phyloP scores from a whole-genome alignment of 2,888 invertebrate species.

The Phengaris arion region DNA sequence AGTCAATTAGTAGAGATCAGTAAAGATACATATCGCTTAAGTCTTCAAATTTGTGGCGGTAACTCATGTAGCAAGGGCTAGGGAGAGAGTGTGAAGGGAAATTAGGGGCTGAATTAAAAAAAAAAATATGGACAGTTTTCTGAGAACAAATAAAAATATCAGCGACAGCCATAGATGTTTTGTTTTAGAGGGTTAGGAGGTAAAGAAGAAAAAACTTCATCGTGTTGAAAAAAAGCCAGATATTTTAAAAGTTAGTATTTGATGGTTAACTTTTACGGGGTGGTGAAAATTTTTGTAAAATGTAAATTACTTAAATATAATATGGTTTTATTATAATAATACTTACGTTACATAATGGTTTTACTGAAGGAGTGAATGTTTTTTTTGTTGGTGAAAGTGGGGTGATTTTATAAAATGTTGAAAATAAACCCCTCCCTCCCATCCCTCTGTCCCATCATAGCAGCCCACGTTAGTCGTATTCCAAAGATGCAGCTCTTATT shows the following conservation, averaged over 20 bases:
- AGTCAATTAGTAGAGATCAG: slow-evolving; percentile 49
- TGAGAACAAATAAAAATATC: not conserved
- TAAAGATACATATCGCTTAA: slow-evolving; percentile 76
- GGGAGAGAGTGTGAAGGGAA: slow-evolving; percentile 38
- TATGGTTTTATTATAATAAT: not conserved
- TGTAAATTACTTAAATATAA: not conserved
- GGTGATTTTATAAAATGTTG: not conserved
- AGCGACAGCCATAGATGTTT: not conserved
- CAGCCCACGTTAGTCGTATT: slow-evolving; percentile 35
- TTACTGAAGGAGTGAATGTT: not conserved
- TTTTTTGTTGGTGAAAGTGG: not conserved
- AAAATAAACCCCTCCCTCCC: not conserved
- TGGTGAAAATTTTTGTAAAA: slow-evolving; percentile 14
- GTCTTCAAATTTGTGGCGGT: slow-evolving; percentile 65
- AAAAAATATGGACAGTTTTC: not conserved
- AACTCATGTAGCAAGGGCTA: slow-evolving; percentile 57
- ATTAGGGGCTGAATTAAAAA: not conserved
- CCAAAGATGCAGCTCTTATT: slow-evolving; percentile 76
- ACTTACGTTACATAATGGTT: not conserved
- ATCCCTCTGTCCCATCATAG: not conserved
- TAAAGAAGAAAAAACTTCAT: not conserved
- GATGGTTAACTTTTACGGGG: not conserved
- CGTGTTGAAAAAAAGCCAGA: not conserved
- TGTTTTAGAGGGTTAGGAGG: not conserved
- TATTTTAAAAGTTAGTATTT: not conserved